Evolutionary conservation across 1,140 invertebrate genomes (phyloP), one percentile per base, ranked within the genome.

Genomic region (Hestina assimilis): DNA sequence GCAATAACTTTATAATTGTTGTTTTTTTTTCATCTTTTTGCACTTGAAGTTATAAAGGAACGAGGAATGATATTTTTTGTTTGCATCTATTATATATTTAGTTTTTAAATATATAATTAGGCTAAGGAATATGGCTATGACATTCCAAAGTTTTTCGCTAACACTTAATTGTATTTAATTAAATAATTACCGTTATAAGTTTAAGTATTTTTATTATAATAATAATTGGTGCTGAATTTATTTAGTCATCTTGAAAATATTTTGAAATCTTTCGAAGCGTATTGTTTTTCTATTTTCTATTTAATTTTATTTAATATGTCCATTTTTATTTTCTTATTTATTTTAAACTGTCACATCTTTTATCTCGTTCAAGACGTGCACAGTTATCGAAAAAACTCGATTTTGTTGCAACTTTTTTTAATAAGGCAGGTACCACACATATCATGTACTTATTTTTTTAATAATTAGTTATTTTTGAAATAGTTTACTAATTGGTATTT

Each of bases 291-390:
- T n/a, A 6, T 2, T 28, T 28, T 28, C 8, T 28, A 28, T 28
- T 28, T 28, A 28, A 28, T 28, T 28, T 9, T 28, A 1, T 0
- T n/a, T 9, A 9, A 28, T 29, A 12, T 29, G 28, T 29, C 14
- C 24, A n/a, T 52, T 14, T 26, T 35, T 46, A 7, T 46, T 21
- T n/a, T 12, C 12, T 17, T 33, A 41, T 19, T 47, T 41, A 26
- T 50, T 43, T 58, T 40, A 31, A 68, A 73, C 75, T 83, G 80
- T 72, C 77, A 69, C 76, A 61, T 81, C 80, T 83, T n/a, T 83
- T 81, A 69, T 72, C 62, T 69, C 56, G 38, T 63, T 70, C 62
- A 83, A 83, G 80, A 81, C 56, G 78, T 79, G 74, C 28, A 63
- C 80, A 83, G 80, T 79, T 62, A 28, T 51, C 58, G 61, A 69